Conservation (phyloP, 2,113 vertebrate genomes). For the Pangasianodon gigas region DNA sequence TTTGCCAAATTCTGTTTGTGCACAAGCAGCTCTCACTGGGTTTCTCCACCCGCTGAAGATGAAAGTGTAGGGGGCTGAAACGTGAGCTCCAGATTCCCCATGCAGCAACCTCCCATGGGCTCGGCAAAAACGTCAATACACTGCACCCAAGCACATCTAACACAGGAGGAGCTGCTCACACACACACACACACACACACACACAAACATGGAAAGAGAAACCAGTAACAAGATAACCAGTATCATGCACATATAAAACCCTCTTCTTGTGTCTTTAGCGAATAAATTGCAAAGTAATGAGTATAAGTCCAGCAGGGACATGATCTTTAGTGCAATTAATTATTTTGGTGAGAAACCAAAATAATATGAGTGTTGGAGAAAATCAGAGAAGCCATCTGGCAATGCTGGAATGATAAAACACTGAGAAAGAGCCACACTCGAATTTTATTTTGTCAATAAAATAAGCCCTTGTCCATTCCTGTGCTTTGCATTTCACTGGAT, state of each 20-base stretch:
- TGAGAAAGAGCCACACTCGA: neutral
- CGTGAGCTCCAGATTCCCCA: conserved; percentile 56
- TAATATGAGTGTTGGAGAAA: conserved; percentile 13
- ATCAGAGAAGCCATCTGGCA: conserved; percentile 42
- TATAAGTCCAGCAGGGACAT: conserved; percentile 10
- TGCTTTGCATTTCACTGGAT: neutral
- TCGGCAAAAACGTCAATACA: conserved; percentile 53
- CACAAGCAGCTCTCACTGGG: conserved; percentile 52
- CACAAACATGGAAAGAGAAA: conserved; percentile 13
- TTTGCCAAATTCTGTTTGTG: conserved; percentile 57
- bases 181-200: conserved; percentile 39
- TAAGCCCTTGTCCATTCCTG: neutral
- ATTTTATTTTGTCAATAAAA: neutral
- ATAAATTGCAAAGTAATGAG: neutral
- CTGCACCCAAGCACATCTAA: conserved; percentile 54
- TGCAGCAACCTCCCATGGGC: conserved; percentile 54
- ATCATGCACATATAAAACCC: conserved; percentile 16
- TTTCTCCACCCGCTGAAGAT: conserved; percentile 57
- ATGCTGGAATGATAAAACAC: conserved; percentile 1
- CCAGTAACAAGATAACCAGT: conserved; percentile 33
- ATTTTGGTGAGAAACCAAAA: neutral
- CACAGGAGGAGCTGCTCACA: conserved; percentile 38
- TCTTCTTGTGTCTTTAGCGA: neutral
- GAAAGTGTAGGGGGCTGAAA: conserved; percentile 62
- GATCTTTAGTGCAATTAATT: conserved; percentile 21